A percentile compares a stretch with the other conserved stretches of the same genome.
phyloP scores from a whole-genome alignment of 2,113 vertebrate species.

The Carassius gibelio region DNA sequence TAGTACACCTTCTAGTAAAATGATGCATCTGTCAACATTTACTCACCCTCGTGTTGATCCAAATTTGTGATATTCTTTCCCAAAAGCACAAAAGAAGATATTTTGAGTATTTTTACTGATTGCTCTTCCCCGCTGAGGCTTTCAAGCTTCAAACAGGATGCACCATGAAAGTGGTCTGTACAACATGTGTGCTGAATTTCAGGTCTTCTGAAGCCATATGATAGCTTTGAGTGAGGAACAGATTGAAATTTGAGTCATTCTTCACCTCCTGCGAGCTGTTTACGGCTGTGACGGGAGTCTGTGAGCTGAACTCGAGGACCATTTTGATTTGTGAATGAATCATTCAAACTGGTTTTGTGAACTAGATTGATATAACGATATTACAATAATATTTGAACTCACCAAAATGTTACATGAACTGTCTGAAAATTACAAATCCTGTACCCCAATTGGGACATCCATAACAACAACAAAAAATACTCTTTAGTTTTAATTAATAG shows the following conservation, averaged over 20 bases:
- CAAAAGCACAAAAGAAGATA: not conserved
- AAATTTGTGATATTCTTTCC: not conserved
- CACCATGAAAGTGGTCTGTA: not conserved
- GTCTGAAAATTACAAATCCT: not conserved
- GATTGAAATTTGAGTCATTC: slow-evolving; percentile 19
- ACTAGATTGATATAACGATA: not conserved
- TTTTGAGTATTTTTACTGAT: not conserved
- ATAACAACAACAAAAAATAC: not conserved
- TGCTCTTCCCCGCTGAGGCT: not conserved
- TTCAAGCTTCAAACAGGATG: not conserved
- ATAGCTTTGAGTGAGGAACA: slow-evolving; percentile 4
- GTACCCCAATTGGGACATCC: not conserved
- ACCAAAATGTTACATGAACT: not conserved
- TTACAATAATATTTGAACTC: not conserved
- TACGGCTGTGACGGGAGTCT: not conserved
- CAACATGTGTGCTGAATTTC: not conserved
- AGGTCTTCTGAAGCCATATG: not conserved
- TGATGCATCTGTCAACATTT: not conserved
- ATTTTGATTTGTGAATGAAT: slow-evolving; percentile 14
- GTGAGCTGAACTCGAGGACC: not conserved
- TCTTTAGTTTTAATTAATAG: not conserved
- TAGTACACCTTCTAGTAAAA: not conserved
- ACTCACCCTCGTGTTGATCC: not conserved
- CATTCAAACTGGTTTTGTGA: not conserved
- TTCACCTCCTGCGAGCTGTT: not conserved